Base-by-base conservation (phyloP, 2,797 vertebrate species). In the Cynopterus sphinx region DNA sequence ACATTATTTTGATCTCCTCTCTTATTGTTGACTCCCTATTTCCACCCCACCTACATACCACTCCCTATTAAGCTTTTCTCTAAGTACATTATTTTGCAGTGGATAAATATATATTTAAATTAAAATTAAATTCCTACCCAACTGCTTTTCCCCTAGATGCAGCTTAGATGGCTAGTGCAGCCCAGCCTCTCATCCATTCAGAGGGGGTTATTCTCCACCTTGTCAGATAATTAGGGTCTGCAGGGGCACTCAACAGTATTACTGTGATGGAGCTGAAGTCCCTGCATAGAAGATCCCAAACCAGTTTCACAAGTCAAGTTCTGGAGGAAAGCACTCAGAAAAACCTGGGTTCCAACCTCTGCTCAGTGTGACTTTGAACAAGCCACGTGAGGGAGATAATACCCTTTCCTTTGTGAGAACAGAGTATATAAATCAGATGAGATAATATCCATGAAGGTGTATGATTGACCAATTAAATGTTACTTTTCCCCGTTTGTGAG, bases 41-140 rank as follows among this genome's bases (percentile, higher is more conserved):
- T 19, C 57, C 16, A 22, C 13, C 16, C 61, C 9, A 16, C n/a
- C 59, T 31, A 51, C 81, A 53, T 31, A 36, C 22, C n/a, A 41
- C 3, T 24, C 13, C 31, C n/a, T 22, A 24, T 24, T 59, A 84
- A 94, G 49, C 53, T 83, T 61, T 78, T 74, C 59, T 93, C 55
- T 67, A 88, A 75, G 49, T 24, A 22, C 41, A 10, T 0, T 84
- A 84, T 93, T 94, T 71, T 75, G 36, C 61, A 88, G 51, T 16
- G 3, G 59, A 49, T 85, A 95, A 83, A 79, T 81, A 68, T 67
- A 73, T 67, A 73, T 91, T 95, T 81, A 86, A 89, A 95, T 89
- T 82, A 92, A 93, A 93, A 86, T 89, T 19, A 55, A 46, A 78
- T 75, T 59, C 51, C 74, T 89, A 31, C 55, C 75, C 61, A 43